These are phyloP conservation scores for Nymphicus hollandicus DNA, from an alignment of 2,113 vertebrate species.

Conservation along the genomic window DNA sequence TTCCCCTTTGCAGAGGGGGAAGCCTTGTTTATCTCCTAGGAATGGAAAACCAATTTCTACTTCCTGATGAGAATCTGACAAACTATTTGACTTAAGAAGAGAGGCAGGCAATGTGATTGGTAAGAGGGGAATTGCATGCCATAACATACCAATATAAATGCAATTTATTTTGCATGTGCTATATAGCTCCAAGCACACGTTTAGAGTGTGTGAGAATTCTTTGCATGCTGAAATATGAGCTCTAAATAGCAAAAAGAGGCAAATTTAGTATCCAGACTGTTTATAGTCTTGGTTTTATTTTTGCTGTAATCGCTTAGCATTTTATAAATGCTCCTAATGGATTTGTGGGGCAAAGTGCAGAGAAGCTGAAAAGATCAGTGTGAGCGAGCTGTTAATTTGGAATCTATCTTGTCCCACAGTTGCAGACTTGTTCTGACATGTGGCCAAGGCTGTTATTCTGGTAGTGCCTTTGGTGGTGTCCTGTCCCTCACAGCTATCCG, in stretches of 20 bases:
- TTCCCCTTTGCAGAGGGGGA: conserved; percentile 18
- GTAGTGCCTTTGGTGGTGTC: neutral
- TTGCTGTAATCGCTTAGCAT: neutral
- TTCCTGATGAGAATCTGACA: conserved; percentile 68
- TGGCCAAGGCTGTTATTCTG: neutral
- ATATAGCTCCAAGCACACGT: neutral
- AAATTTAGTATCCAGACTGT: neutral
- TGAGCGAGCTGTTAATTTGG: neutral
- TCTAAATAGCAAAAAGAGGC: conserved; percentile 16
- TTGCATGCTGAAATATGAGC: neutral
- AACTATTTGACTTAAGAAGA: conserved; percentile 54
- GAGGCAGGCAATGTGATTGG: neutral
- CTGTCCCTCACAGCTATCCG: neutral
- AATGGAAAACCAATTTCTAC: conserved; percentile 55
- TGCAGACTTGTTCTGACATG: neutral
- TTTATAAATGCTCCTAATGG: neutral
- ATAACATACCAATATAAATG: conserved; percentile 52
- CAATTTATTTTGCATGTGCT: conserved; percentile 66
- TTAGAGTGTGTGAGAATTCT: conserved; percentile 11
- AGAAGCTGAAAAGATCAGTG: neutral
- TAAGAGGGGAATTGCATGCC: conserved; percentile 62
- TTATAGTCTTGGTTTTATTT: conserved; percentile 27
- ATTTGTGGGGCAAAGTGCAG: neutral
- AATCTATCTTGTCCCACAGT: neutral
- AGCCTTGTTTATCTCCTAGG: conserved; percentile 58